These are phyloP conservation scores for Onychomys leucogaster DNA, from an alignment of 2,797 vertebrate species.

Conservation along the genomic window DNA sequence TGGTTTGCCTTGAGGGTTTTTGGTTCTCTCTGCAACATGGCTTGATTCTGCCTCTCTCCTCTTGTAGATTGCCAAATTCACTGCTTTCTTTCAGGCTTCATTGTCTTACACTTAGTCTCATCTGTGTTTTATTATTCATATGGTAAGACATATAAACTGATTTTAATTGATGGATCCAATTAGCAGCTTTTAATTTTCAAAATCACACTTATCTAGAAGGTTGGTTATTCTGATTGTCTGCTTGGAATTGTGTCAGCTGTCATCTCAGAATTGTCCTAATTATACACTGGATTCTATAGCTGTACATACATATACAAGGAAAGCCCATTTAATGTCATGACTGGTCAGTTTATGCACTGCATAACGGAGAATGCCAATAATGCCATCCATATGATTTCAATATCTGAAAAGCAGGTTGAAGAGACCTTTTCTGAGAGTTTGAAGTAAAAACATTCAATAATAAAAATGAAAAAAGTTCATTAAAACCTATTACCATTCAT, in stretches of 20 bases:
- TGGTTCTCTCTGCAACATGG: slow-evolving; percentile 37
- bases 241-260: neutral
- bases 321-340: slow-evolving; percentile 28
- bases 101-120: slow-evolving; percentile 35
- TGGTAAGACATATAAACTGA: neutral
- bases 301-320: neutral
- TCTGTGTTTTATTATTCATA: slow-evolving; percentile 32
- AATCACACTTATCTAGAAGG: slow-evolving; percentile 37
- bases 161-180: slow-evolving; percentile 13
- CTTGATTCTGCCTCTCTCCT: neutral
- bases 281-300: neutral
- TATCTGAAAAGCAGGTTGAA: neutral
- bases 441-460: neutral
- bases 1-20: slow-evolving; percentile 22
- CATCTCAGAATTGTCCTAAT: neutral
- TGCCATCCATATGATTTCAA: neutral
- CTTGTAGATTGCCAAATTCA: neutral
- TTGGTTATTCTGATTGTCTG: neutral
- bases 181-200: slow-evolving; percentile 11
- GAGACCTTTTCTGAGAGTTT: neutral
- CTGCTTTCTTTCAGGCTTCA: neutral
- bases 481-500: neutral
- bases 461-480: neutral
- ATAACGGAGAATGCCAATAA: neutral
- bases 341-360: neutral